Base-by-base conservation (phyloP, 2,113 vertebrate genomes). In the Cyanistes caeruleus region DNA sequence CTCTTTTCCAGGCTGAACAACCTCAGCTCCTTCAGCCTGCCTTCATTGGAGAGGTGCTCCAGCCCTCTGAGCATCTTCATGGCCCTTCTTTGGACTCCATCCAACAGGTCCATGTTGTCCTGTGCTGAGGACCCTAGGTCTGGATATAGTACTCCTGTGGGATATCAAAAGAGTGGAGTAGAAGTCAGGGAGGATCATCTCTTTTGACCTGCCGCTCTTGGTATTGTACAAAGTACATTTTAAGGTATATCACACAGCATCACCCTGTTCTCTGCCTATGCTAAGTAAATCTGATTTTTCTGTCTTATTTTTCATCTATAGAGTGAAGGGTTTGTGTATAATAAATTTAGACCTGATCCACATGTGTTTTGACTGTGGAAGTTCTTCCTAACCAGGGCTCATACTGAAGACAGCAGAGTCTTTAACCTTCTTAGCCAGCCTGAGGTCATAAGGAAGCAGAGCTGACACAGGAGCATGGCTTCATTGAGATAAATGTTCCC, bases 301-400 rank as follows among this genome's bases (percentile, higher is more conserved):
- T 63, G 25, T 15, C 17, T 25, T n/a, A 37, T 77, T 90, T 65
- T 74, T 89, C 5, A 4, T 21, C 4, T 30, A n/a, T 1, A 33
- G 33, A 46, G 8, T 8, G 39, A 65, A 8, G 6, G 7, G 4
- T 33, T 75, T 0, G 0, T 44, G 14, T 58, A 43, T 35, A 67
- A 28, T 17, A 9, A 27, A 37, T n/a, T n/a, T 33, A 33, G 37
- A 43, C 33, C 28, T 35, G 14, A 64, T 48, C 14, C 49, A 64
- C 12, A 33, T 6, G 9, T 60, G 41, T 77, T 87, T 87, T 93
- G 35, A 55, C 23, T 35, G 14, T 53, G 37, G n/a, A 51, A 13
- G 9, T 30, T 65, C 79, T 78, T 90, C 68, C 52, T 72, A 27
- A 91, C 59, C n/a, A 64, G 41, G 21, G 10, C 9, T 52, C 7